Conservation (phyloP, 2,888 invertebrate species). For the Rotaria magnacalcarata region DNA sequence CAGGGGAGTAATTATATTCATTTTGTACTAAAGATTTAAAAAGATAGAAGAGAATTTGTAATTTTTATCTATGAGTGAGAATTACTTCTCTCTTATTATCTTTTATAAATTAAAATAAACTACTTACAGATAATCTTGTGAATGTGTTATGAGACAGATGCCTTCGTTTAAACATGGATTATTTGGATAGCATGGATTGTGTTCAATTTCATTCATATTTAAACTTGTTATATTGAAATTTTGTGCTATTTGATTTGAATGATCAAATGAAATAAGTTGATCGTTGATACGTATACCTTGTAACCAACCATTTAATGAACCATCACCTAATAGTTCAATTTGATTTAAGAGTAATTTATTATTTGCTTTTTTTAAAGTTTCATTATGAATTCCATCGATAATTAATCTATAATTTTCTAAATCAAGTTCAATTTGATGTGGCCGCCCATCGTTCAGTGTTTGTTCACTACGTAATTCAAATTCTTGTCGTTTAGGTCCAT, state of each 20-base stretch:
- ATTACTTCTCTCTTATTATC: too few relatives aligned
- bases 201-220: not conserved
- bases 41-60: not conserved
- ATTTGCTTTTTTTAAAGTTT: not conserved
- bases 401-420: not conserved
- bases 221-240: not conserved
- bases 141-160: not conserved
- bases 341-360: not conserved
- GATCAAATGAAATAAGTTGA: not conserved
- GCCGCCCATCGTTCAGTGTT: not conserved
- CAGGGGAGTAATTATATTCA: not conserved
- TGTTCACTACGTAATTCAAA: not conserved
- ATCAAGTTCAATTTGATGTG: slow-evolving; percentile 27
- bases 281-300: not conserved
- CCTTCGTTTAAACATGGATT: slow-evolving; percentile 13
- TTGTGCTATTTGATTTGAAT: not conserved
- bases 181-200: not conserved
- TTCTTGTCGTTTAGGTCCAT: not conserved
- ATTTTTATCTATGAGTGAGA: too few relatives aligned
- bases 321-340: not conserved
- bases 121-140: not conserved
- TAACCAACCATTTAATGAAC: not conserved
- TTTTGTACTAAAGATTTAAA: not conserved
- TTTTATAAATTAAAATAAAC: not conserved
- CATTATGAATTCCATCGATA: not conserved